Conservation (phyloP, 2,113 vertebrate genomes). For the Lepus americanus region DNA sequence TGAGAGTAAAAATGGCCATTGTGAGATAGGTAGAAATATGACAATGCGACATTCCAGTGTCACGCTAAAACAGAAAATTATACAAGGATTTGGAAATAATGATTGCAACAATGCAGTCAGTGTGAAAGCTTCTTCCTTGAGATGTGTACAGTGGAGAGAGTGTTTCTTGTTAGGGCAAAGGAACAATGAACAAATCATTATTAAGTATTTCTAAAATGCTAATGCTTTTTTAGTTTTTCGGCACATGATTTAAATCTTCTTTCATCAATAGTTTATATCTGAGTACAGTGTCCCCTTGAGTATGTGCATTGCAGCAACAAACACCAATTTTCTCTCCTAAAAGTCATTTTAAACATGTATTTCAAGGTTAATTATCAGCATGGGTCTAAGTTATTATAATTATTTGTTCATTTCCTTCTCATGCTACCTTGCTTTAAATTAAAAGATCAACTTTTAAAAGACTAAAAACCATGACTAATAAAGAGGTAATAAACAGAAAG, state of each 20-base stretch:
- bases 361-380: background rate
- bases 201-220: background rate
- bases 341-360: background rate
- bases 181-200: background rate
- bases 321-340: background rate
- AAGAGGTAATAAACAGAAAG: background rate
- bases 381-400: background rate
- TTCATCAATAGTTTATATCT: background rate
- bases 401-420: background rate
- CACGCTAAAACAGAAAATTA: background rate
- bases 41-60: background rate
- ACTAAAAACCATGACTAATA: background rate
- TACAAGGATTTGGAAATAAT: no score
- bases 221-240: background rate
- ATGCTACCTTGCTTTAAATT: constrained; percentile 6
- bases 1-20: background rate
- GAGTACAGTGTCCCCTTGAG: background rate
- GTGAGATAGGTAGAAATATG: background rate
- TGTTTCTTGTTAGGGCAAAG: background rate
- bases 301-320: background rate
- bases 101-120: background rate
- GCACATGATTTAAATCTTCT: background rate
- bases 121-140: background rate
- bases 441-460: background rate
- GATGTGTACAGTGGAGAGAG: background rate